Evolutionary conservation across 2,797 vertebrate genomes (phyloP).

Genomic region (Pantherophis alleghaniensis): DNA sequence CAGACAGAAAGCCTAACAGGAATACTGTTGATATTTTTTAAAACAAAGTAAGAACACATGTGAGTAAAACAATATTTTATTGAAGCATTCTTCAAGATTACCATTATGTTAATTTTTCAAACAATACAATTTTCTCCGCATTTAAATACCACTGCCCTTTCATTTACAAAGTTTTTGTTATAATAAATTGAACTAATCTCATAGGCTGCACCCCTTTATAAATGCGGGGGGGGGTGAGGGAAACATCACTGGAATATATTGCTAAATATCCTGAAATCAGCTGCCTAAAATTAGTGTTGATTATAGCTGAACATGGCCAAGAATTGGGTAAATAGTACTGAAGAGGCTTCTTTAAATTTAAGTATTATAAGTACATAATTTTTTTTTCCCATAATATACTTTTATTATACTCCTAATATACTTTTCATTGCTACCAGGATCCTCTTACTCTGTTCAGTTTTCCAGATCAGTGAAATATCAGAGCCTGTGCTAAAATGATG

Average conservation of each 20-base stretch:
- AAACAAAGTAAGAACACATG: not conserved
- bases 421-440: not conserved
- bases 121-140: not conserved
- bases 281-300: not conserved
- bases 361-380: not conserved
- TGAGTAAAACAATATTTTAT: not conserved
- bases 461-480: not conserved
- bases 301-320: not conserved
- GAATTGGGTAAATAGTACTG: not conserved
- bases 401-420: not conserved
- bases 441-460: not conserved
- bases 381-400: not conserved
- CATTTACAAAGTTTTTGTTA: not conserved
- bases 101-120: not conserved
- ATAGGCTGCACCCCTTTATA: not conserved
- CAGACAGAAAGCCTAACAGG: not conserved
- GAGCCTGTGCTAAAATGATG: not conserved
- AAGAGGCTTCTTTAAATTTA: not conserved
- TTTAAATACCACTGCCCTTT: not conserved
- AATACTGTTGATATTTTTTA: not conserved
- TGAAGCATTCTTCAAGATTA: not conserved
- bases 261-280: not conserved
- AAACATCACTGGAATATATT: not conserved
- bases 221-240: not conserved
- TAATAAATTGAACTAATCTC: not conserved